Percentiles rank a stretch among this genome's conserved stretches.
Conservation (phyloP, 2,113 vertebrate species). For the Sylvilagus bachmani region DNA sequence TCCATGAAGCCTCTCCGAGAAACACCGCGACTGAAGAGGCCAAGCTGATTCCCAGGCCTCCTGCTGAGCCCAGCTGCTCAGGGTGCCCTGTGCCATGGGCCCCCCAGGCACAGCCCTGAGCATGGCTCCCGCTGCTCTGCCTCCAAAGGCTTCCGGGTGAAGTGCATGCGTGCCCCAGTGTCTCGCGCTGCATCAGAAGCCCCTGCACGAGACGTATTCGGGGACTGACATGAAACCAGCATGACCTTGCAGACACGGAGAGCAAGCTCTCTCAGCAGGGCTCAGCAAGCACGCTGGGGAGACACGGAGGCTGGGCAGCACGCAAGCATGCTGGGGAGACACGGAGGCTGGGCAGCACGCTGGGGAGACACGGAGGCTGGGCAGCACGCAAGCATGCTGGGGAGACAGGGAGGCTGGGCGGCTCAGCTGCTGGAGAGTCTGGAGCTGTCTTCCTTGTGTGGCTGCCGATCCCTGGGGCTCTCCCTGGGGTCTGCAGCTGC, state of each 20-base stretch:
- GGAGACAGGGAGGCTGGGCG: too few species aligned
- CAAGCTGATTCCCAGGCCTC: background rate
- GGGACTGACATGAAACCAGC: background rate
- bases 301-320: too few species aligned
- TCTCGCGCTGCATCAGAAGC: background rate
- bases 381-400: too few species aligned
- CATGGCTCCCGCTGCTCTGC: background rate
- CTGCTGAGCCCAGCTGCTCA: background rate
- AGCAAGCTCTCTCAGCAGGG: background rate
- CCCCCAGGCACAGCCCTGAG: background rate
- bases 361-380: too few species aligned
- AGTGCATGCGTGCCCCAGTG: background rate
- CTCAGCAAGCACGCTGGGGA: background rate
- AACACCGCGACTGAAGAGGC: background rate
- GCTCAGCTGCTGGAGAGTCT: background rate
- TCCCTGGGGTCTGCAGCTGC: background rate
- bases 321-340: too few species aligned
- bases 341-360: too few species aligned
- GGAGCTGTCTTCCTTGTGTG: background rate
- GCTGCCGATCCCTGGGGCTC: background rate
- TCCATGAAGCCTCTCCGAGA: background rate
- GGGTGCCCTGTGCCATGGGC: accelerated
- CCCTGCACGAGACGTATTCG: background rate
- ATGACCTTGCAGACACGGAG: background rate
- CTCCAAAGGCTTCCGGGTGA: background rate